phyloP scores from a whole-genome alignment of 2,797 vertebrate species.

The Danio albolineatus region DNA sequence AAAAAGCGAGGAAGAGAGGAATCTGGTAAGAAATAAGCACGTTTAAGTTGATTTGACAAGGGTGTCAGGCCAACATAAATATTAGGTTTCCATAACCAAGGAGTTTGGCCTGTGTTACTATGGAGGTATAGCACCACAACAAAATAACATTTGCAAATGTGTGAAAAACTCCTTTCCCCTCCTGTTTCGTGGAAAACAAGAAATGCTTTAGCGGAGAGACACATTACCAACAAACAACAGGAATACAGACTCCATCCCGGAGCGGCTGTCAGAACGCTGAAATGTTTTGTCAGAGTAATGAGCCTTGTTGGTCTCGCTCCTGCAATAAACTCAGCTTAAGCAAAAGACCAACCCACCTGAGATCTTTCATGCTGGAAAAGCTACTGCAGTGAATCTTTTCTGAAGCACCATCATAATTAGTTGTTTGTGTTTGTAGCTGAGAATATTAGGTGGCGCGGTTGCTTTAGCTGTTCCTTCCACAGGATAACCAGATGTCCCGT shows the following conservation, averaged over 20 bases:
- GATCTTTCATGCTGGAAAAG: slow-evolving; percentile 28
- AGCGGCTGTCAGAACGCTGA: slow-evolving; percentile 36
- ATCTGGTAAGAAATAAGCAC: slow-evolving; percentile 35
- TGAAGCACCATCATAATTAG: not conserved
- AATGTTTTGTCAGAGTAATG: slow-evolving; percentile 44
- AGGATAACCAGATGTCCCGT: too few relatives aligned
- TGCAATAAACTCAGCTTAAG: slow-evolving; percentile 29
- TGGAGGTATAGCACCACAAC: slow-evolving; percentile 42
- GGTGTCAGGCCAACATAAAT: slow-evolving; percentile 44
- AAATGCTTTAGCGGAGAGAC: slow-evolving; percentile 24
- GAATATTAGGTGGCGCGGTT: not conserved
- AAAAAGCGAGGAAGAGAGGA: not conserved
- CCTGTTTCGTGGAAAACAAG: slow-evolving; percentile 46
- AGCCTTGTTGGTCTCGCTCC: slow-evolving; percentile 34
- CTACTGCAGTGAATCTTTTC: slow-evolving; percentile 18
- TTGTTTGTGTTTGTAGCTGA: not conserved
- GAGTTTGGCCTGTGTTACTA: slow-evolving; percentile 28
- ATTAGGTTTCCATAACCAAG: slow-evolving; percentile 27
- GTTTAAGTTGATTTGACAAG: slow-evolving; percentile 30
- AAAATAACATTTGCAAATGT: slow-evolving; percentile 15
- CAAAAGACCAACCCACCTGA: slow-evolving; percentile 37
- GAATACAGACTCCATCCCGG: slow-evolving; percentile 4
- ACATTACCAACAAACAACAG: not conserved
- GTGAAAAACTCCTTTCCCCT: slow-evolving; percentile 26
- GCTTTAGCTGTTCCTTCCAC: not conserved